Evolutionary conservation across 2,888 invertebrate genomes (phyloP).

Genomic region (Lycocerus yunnanus): DNA sequence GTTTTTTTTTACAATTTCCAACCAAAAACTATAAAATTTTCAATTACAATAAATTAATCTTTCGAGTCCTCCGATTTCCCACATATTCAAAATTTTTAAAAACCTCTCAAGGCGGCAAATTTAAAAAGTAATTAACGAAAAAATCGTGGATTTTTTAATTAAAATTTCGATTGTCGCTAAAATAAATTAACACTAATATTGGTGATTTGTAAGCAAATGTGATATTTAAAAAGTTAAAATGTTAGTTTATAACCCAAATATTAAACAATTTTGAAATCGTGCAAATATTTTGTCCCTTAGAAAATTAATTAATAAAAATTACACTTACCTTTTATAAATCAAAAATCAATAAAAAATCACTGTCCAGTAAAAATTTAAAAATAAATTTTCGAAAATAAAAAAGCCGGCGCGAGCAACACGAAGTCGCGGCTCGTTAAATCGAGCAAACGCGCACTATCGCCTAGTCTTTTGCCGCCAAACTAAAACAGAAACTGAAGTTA

Average conservation of each 20-base stretch:
- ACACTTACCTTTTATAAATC: background rate
- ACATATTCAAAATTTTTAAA: background rate
- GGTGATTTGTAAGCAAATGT: background rate
- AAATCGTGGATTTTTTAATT: background rate
- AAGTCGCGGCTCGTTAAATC: slow-evolving; percentile 7
- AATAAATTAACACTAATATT: background rate
- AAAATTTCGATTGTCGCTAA: background rate
- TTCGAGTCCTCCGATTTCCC: background rate
- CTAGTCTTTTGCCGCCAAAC: slow-evolving; percentile 28
- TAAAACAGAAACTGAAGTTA: slow-evolving; percentile 26
- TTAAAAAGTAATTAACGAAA: background rate
- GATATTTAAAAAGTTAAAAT: background rate
- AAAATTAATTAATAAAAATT: background rate
- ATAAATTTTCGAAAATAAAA: background rate
- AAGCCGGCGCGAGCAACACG: slow-evolving; percentile 17
- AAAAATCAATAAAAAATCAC: background rate
- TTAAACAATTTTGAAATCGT: background rate
- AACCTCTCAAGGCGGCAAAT: background rate
- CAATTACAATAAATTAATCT: background rate
- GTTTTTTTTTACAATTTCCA: background rate
- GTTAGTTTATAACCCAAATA: background rate
- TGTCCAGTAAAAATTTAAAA: background rate
- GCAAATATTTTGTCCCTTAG: background rate
- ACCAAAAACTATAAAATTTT: background rate
- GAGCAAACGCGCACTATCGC: slow-evolving; percentile 8